These are phyloP conservation scores for Poeciliopsis presidionis DNA, from an alignment of 2,797 vertebrate genomes.

Conservation along the genomic window DNA sequence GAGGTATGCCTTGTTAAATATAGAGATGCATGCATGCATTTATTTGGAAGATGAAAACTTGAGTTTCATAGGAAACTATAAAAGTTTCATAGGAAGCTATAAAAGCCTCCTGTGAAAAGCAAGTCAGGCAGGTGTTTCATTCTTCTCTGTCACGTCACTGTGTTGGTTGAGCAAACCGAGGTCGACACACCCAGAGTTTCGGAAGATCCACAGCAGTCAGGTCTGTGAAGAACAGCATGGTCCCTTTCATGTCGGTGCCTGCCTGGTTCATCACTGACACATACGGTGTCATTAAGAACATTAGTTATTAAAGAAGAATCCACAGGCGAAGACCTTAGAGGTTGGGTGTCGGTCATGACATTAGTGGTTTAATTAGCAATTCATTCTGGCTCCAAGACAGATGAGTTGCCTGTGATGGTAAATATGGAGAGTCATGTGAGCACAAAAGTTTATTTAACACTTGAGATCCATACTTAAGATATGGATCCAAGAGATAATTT, in stretches of 20 bases:
- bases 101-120: slow-evolving; percentile 12
- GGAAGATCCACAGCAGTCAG: slow-evolving; percentile 60
- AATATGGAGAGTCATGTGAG: background rate
- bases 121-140: slow-evolving; percentile 53
- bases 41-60: slow-evolving; percentile 20
- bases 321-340: background rate
- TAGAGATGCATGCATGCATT: background rate
- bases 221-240: slow-evolving; percentile 37
- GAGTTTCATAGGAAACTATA: no score
- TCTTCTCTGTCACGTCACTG: slow-evolving; percentile 54
- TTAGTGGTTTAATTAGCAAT: background rate
- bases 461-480: background rate
- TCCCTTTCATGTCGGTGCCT: slow-evolving; percentile 41
- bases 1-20: background rate
- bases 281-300: slow-evolving; percentile 7
- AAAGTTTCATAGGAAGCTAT: slow-evolving; percentile 46
- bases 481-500: background rate
- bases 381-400: background rate
- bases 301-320: background rate
- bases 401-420: background rate
- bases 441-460: background rate
- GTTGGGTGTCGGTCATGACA: background rate
- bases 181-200: slow-evolving; percentile 76
- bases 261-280: slow-evolving; percentile 8
- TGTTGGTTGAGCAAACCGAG: slow-evolving; percentile 71